Evolutionary conservation across 2,888 invertebrate species (phyloP).

Genomic region (Drosophila bunnanda): DNA sequence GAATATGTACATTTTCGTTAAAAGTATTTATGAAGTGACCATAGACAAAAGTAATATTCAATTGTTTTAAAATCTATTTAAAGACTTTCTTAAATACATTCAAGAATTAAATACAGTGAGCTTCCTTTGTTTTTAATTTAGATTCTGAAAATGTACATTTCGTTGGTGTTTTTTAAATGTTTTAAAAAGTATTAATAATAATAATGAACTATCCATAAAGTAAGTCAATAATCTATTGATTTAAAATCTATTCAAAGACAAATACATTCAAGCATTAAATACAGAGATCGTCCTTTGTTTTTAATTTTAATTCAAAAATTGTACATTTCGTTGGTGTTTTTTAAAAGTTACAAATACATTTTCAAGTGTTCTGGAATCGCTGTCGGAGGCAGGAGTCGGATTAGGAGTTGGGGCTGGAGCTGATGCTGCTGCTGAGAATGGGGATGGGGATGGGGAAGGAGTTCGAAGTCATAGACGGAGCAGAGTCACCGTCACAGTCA

Average conservation of each 20-base stretch:
- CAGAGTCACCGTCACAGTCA: constrained; percentile 75
- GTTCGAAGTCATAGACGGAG: constrained; percentile 62
- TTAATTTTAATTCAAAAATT: neutral
- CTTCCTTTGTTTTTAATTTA: neutral
- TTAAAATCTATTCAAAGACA: too few relatives aligned
- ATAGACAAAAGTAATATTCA: too few relatives aligned
- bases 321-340: neutral
- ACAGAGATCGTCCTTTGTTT: accelerated
- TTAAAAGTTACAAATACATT: neutral
- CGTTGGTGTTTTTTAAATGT: neutral
- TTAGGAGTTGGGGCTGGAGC: constrained; percentile 37
- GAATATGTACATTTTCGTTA: too few relatives aligned
- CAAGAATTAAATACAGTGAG: too few relatives aligned
- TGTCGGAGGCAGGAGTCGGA: constrained; percentile 44
- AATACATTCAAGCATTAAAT: too few relatives aligned
- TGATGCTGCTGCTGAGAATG: constrained; percentile 19
- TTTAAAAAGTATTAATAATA: too few relatives aligned
- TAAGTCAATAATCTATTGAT: too few relatives aligned
- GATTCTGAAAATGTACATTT: neutral
- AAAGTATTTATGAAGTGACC: too few relatives aligned
- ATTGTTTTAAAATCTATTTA: too few relatives aligned
- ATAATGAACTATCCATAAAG: too few relatives aligned
- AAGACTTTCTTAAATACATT: too few relatives aligned
- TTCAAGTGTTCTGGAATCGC: constrained; percentile 22
- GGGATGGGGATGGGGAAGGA: constrained; percentile 45